These are phyloP conservation scores for Ranitomeya imitator DNA, from an alignment of 2,113 vertebrate species.

Conservation along the genomic window DNA sequence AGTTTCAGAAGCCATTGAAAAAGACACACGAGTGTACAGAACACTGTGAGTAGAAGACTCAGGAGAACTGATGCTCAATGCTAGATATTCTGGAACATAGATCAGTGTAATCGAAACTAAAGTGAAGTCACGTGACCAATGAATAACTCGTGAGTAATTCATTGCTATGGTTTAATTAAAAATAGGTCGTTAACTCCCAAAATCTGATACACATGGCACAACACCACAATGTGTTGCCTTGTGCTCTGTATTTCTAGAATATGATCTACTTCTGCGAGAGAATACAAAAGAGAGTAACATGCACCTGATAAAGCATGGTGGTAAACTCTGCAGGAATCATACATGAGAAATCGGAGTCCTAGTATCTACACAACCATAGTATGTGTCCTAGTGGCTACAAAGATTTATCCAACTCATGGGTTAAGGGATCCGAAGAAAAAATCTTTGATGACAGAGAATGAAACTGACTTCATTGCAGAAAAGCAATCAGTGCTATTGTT, in stretches of 20 bases:
- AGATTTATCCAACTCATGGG: conserved; percentile 19
- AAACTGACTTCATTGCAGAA: conserved; percentile 35
- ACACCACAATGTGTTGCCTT: neutral
- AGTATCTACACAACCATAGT: neutral
- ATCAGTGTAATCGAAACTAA: neutral
- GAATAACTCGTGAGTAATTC: neutral
- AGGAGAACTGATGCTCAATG: neutral
- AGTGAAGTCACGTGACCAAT: neutral
- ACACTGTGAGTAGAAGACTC: no score
- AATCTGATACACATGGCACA: neutral
- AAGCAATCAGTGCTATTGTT: conserved; percentile 47
- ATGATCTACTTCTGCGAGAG: no score
- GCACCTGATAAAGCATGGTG: no score
- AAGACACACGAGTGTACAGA: no score
- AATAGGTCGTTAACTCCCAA: neutral
- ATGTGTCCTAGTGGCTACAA: neutral
- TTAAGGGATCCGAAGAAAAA: conserved; percentile 27
- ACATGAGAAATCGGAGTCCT: no score
- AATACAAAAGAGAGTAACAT: no score
- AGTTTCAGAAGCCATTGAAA: neutral
- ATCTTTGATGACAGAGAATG: conserved; percentile 44
- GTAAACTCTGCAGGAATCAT: no score
- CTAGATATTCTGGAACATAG: neutral
- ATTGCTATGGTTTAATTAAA: neutral
- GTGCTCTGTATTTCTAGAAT: neutral